These are phyloP conservation scores for Apeltes quadracus DNA, from an alignment of 2,113 vertebrate genomes.

Conservation along the genomic window DNA sequence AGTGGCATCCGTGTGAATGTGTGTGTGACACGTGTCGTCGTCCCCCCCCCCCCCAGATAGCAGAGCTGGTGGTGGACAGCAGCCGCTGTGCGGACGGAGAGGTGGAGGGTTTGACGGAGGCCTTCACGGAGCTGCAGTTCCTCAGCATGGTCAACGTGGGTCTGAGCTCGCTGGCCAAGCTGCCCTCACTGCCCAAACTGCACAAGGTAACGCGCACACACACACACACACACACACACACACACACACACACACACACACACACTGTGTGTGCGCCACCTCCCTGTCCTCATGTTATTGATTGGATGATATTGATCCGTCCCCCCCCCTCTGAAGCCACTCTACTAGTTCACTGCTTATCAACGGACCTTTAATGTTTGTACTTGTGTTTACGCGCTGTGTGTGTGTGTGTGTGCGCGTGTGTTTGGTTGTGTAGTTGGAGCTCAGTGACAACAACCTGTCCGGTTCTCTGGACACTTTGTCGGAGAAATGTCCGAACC, in stretches of 20 bases:
- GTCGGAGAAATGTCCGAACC: slow-evolving; percentile 84
- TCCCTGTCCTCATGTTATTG: too few relatives aligned
- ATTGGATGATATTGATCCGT: too few relatives aligned
- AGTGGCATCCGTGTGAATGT: too few relatives aligned
- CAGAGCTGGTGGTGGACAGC: slow-evolving; percentile 94
- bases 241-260: slow-evolving; percentile 23
- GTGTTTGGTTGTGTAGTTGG: slow-evolving; percentile 70
- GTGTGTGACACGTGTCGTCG: too few relatives aligned
- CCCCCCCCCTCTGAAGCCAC: too few relatives aligned
- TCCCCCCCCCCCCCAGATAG: slow-evolving; percentile 86
- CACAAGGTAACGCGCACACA: slow-evolving; percentile 83
- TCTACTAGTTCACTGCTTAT: too few relatives aligned
- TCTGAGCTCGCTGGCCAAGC: slow-evolving; percentile 89
- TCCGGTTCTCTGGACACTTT: slow-evolving; percentile 84
- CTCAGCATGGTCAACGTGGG: slow-evolving; percentile 95
- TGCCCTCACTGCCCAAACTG: slow-evolving; percentile 94
- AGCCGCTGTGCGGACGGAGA: slow-evolving; percentile 91
- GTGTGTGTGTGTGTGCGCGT: too few relatives aligned
- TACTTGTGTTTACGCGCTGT: too few relatives aligned
- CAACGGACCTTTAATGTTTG: too few relatives aligned
- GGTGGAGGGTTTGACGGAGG: slow-evolving; percentile 92
- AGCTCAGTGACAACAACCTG: slow-evolving; percentile 86
- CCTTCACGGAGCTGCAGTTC: slow-evolving; percentile 92
- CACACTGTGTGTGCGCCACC: neutral
- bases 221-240: slow-evolving; percentile 25